Evolutionary conservation across 92 coral and sea anemone genomes (phyloP), one percentile per base, ranked within the genome.

Genomic region (Isaurus tuberculatus): DNA sequence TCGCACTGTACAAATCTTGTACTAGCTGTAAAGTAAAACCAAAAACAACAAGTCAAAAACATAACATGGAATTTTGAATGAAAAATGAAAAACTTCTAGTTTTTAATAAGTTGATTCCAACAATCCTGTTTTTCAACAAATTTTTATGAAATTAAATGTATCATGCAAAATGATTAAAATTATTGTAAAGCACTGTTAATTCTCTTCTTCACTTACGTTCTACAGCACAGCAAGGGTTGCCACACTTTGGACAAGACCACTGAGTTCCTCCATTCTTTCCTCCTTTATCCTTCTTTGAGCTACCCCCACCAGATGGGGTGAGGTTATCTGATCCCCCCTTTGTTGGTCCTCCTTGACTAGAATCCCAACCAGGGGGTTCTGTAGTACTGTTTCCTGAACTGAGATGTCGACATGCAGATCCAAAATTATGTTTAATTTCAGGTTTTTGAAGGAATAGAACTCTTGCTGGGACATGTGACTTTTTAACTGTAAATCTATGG

Each of bases 1-100:
- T 96, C 96, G 86, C 99, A 96, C 63, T 96, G 97, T 5, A 96
- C 99, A 92, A 96, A 96, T 86, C 99, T 88, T 32, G 99, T 96
- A 53, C 98, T 92, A 14, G 99, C 99, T 96, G 91, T 46, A 88
- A 85, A 27, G 3, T 36, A 25, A 32, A 64, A 43, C 5, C 61
- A 42, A 42, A 82, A 28, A 4, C 11, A 40, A 7, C 46, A 40
- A 40, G 34, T 57, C 30, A 55, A 55, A 8, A 26, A 23, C n/a
- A 26, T 22, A 9, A 19, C 17, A 0, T 60, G 5, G 23, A 60
- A 60, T 60, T 4, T 58, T 17, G 16, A 19, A 51, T 16, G 6
- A 51, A 51, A 6, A 51, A 15, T 11, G 16, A 19, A 51, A 15
- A 51, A 40, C 7, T 0, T 40, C 5, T 40, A 2, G 46, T 40